Evolutionary conservation across 2,113 vertebrate genomes (phyloP), one percentile per base, ranked within the genome.

Genomic region (Herpetotheres cachinnans): DNA sequence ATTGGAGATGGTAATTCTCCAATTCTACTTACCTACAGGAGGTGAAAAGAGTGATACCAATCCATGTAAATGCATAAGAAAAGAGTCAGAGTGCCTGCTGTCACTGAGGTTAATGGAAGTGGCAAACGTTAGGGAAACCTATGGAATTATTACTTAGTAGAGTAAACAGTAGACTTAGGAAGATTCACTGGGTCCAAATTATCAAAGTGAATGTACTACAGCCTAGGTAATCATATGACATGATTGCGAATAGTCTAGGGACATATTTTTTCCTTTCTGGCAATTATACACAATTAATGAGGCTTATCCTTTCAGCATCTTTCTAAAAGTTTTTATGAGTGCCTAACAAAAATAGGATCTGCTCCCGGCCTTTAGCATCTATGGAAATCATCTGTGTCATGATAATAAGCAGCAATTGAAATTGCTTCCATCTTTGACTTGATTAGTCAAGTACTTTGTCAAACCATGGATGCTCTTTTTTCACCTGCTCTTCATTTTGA

Each of bases 401-500:
- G 58, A 78, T 21, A 94, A 21, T 38, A 67, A 61, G 11, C 29
- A 89, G 38, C 52, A 87, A 49, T 2, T 69, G 61, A 91, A 76
- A 87, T 55, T 63, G 16, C 27, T 84, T 85, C 61, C 52, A 72
- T 67, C 49, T 94, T 94, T 91, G 56, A 25, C 47, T 86, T 91
- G 62, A 55, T 87, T 82, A 94, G 67, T 73, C 36, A 73, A 87
- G 16, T 72, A 52, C 52, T 91, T 89, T 76, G 65, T 91, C 61
- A 86, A 92, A 76, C 29, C 47, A 79, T 2, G 5, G 74, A 82
- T 91, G 55, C 20, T 91, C 29, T 59, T 82, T 89, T 91, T 91
- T 90, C 61, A 96, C 73, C 30, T 89, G 24, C 74, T 96, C 59
- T 74, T 96, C 36, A 52, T 56, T 93, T 42, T 85, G 73, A 79